Percentiles rank a stretch among this genome's conserved stretches.
phyloP scores from a whole-genome alignment of 2,797 vertebrate species.

The Pangasius larnaudii region DNA sequence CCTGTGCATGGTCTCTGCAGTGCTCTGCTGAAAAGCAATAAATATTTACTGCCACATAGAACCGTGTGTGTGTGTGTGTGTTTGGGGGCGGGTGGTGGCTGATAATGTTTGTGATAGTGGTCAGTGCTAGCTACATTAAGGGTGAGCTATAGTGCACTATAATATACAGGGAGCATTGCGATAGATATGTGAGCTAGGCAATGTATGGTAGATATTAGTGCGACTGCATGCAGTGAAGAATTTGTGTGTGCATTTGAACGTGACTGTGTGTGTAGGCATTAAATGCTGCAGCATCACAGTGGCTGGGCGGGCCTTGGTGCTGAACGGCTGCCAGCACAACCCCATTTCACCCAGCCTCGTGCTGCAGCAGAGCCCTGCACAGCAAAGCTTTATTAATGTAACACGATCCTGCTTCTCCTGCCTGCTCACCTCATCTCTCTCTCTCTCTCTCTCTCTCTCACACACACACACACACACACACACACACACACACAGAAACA shows the following conservation, averaged over 20 bases:
- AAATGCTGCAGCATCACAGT: conserved; percentile 34
- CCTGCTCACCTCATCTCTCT: conserved; percentile 15
- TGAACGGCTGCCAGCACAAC: conserved; percentile 54
- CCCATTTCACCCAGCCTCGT: conserved; percentile 51
- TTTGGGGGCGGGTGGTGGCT: conserved; percentile 9
- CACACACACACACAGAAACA: conserved; percentile 21
- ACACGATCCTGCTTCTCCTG: conserved; percentile 61
- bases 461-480: not conserved
- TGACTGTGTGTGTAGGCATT: conserved; percentile 49
- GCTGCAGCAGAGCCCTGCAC: conserved; percentile 61
- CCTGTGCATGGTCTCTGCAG: conserved; percentile 15
- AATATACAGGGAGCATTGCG: conserved; percentile 7
- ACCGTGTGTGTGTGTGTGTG: conserved; percentile 26
- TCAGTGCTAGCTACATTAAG: conserved; percentile 11
- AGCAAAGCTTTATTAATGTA: conserved; percentile 73
- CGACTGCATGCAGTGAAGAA: not conserved
- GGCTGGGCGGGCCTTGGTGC: conserved; percentile 41
- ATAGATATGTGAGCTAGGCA: not conserved
- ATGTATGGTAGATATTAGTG: not conserved
- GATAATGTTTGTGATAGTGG: not conserved
- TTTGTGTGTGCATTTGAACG: conserved; percentile 63
- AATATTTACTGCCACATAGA: conserved; percentile 38
- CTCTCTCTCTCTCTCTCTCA: conserved; percentile 2
- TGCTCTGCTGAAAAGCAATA: conserved; percentile 27
- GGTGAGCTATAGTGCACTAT: not conserved